phyloP scores from a whole-genome alignment of 2,888 invertebrate genomes.

The Polydesmus complanatus region DNA sequence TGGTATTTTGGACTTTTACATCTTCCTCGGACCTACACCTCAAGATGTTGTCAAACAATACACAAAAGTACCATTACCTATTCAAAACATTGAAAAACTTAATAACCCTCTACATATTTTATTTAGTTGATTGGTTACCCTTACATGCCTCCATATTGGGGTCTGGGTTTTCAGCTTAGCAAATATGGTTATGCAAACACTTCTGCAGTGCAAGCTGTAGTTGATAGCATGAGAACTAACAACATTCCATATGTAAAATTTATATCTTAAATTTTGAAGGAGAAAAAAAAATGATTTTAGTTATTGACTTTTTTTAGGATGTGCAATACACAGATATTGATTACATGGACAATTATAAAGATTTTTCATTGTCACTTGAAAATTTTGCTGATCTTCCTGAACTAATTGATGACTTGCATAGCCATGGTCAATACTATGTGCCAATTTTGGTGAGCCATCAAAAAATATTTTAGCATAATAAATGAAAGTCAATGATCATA shows the following conservation, averaged over 20 bases:
- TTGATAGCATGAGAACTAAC: not conserved
- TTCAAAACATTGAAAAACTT: too few relatives aligned
- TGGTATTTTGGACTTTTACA: constrained; percentile 62
- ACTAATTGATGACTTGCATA: constrained; percentile 21
- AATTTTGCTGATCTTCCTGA: constrained; percentile 20
- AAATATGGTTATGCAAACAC: not conserved
- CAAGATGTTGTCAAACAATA: constrained; percentile 49
- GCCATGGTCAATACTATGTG: constrained; percentile 7
- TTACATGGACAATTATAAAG: constrained; percentile 30
- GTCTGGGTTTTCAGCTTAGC: not conserved
- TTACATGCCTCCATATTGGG: not conserved
- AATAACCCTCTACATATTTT: too few relatives aligned
- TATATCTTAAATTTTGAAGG: not conserved
- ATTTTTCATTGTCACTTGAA: constrained; percentile 27
- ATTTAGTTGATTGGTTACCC: not conserved
- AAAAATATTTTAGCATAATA: too few relatives aligned
- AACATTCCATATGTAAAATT: not conserved
- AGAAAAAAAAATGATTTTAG: not conserved
- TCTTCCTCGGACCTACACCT: constrained; percentile 63
- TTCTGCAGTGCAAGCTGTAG: not conserved
- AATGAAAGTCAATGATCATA: too few relatives aligned
- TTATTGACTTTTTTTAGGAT: constrained; percentile 22
- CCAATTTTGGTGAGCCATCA: constrained; percentile 7
- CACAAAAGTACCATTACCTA: constrained; percentile 37
- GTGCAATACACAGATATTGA: constrained; percentile 31